phyloP scores from a whole-genome alignment of 2,113 vertebrate species.

The Hippocampus guttulatus region DNA sequence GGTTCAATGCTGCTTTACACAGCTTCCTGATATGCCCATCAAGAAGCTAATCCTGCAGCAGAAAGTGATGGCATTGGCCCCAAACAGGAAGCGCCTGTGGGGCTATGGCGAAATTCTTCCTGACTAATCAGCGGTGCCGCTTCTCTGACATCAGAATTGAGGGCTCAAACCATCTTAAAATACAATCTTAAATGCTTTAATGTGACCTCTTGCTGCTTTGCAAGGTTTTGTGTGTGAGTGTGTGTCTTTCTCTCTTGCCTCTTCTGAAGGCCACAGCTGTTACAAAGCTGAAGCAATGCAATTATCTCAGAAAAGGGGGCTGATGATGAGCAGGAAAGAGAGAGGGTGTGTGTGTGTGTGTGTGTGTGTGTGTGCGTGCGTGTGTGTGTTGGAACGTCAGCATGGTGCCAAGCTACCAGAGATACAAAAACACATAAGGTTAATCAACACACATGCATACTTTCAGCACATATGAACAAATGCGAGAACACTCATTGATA shows the following conservation, averaged over 20 bases:
- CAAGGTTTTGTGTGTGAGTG: background rate
- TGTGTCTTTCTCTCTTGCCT: constrained; percentile 17
- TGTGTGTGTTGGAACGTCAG: background rate
- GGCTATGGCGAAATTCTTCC: constrained; percentile 10
- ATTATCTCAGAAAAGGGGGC: constrained; percentile 53
- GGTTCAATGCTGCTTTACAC: background rate
- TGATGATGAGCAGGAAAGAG: constrained; percentile 2
- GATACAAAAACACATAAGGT: background rate
- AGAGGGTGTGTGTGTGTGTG: background rate
- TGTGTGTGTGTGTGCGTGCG: background rate
- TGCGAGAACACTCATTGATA: background rate
- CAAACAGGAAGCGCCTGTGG: background rate
- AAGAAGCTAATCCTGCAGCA: background rate
- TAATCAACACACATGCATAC: background rate
- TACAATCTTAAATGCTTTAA: constrained; percentile 13
- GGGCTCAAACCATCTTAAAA: constrained; percentile 24
- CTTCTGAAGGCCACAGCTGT: constrained; percentile 56
- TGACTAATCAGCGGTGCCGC: background rate
- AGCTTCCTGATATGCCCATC: background rate
- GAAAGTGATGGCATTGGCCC: background rate
- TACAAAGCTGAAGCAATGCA: constrained; percentile 37
- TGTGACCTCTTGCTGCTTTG: constrained; percentile 14
- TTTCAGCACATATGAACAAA: background rate
- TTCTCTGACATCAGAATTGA: constrained; percentile 9
- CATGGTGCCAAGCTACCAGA: background rate